Conservation (phyloP, 2,797 vertebrate genomes). For the Argya squamiceps region DNA sequence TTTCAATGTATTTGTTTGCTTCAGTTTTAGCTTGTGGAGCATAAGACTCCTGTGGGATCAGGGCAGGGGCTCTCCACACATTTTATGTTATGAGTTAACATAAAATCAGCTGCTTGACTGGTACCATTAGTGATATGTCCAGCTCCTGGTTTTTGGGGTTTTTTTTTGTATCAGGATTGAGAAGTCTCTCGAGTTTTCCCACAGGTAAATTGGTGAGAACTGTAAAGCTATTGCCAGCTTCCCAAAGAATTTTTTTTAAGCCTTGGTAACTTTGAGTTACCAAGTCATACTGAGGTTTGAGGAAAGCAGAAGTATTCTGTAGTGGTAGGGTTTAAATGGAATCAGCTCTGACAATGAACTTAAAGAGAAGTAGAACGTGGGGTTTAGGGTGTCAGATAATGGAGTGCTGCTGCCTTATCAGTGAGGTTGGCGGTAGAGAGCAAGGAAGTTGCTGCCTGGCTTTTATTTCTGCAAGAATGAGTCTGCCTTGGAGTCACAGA, state of each 20-base stretch:
- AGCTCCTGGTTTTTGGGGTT: background rate
- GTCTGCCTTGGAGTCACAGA: background rate
- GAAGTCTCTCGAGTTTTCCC: background rate
- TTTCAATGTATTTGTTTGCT: background rate
- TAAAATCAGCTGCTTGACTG: background rate
- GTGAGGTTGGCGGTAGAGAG: background rate
- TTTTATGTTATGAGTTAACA: background rate
- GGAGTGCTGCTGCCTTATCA: background rate
- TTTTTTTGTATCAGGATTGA: background rate
- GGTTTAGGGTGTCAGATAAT: background rate
- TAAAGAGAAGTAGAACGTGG: background rate
- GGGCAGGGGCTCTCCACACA: background rate
- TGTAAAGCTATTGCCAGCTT: background rate
- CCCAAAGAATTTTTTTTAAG: background rate
- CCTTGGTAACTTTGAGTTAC: background rate
- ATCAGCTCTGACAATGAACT: background rate
- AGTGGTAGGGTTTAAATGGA: background rate
- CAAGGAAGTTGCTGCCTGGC: background rate
- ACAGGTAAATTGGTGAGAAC: background rate
- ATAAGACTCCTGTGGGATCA: background rate
- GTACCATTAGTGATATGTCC: background rate
- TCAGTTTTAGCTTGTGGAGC: background rate
- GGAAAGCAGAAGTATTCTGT: background rate
- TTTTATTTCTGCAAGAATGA: background rate
- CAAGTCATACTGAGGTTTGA: background rate